Conservation (phyloP, 2,888 invertebrate species). For the Scaptodrosophila latifasciaeformis region DNA sequence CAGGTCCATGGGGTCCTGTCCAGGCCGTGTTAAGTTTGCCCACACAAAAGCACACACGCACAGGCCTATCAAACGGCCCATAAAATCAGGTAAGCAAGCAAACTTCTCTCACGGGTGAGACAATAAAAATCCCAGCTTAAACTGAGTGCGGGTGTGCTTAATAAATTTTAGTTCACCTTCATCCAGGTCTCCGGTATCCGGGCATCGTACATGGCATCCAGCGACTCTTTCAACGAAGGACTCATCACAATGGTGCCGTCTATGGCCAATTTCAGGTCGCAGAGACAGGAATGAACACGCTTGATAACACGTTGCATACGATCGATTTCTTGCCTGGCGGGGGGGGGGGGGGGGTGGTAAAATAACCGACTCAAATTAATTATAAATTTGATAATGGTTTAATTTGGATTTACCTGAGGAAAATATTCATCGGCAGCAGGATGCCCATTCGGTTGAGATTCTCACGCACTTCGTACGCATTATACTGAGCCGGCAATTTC, state of each 20-base stretch:
- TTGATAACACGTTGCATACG: conserved; percentile 92
- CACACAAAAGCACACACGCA: conserved; percentile 15
- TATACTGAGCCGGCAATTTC: conserved; percentile 89
- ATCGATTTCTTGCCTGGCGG: conserved; percentile 81
- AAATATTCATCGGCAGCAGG: conserved; percentile 96
- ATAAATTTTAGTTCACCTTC: conserved; percentile 78
- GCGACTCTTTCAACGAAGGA: conserved; percentile 87
- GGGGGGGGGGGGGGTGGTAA: not conserved
- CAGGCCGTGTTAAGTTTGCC: too few relatives aligned
- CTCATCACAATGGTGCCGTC: conserved; percentile 99
- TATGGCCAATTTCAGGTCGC: conserved; percentile 93
- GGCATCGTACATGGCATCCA: conserved; percentile 98
- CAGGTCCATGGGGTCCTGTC: too few relatives aligned
- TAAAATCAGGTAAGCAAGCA: not conserved
- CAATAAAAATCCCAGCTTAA: not conserved
- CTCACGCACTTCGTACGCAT: conserved; percentile 92
- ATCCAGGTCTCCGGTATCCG: conserved; percentile 94
- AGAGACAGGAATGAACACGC: conserved; percentile 85
- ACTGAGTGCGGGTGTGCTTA: not conserved
- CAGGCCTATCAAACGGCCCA: not conserved
- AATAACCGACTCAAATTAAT: too few relatives aligned
- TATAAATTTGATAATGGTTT: too few relatives aligned
- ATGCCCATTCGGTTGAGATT: conserved; percentile 93
- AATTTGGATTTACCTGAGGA: conserved; percentile 78
- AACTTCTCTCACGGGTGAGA: not conserved